Conservation (phyloP, 2,113 vertebrate genomes). For the Oreochromis spilurus region DNA sequence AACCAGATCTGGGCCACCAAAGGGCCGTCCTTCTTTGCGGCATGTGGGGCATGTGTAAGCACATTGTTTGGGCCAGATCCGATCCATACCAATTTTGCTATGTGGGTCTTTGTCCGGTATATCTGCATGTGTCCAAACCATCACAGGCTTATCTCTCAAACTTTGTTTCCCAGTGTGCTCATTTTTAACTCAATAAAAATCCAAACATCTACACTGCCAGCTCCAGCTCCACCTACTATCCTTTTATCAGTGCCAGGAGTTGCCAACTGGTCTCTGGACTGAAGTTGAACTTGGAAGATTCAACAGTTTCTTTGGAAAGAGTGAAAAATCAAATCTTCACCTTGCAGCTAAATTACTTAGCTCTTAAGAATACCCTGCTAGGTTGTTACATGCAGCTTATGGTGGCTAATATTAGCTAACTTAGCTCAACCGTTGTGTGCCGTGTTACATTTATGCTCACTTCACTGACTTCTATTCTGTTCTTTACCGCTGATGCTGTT, state of each 20-base stretch:
- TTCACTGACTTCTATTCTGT: neutral
- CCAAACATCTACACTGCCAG: neutral
- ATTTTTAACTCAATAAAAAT: neutral
- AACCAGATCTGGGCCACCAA: neutral
- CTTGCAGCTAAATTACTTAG: neutral
- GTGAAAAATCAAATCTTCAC: neutral
- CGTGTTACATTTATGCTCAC: neutral
- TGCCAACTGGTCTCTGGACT: neutral
- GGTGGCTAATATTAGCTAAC: neutral
- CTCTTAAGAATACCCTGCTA: neutral
- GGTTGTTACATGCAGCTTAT: neutral
- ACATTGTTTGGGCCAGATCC: neutral
- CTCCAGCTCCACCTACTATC: neutral
- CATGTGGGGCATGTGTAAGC: neutral
- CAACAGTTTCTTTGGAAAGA: neutral
- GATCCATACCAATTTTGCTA: neutral
- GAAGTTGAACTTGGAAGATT: neutral
- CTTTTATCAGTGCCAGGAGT: neutral
- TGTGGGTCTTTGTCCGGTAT: neutral
- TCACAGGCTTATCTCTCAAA: neutral
- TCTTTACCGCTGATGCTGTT: neutral
- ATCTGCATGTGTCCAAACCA: neutral
- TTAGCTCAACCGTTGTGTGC: neutral
- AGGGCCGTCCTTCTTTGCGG: rapidly evolving
- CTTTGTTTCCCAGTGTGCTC: neutral